phyloP scores from a whole-genome alignment of 2,888 invertebrate genomes.

The Meloe dianella region DNA sequence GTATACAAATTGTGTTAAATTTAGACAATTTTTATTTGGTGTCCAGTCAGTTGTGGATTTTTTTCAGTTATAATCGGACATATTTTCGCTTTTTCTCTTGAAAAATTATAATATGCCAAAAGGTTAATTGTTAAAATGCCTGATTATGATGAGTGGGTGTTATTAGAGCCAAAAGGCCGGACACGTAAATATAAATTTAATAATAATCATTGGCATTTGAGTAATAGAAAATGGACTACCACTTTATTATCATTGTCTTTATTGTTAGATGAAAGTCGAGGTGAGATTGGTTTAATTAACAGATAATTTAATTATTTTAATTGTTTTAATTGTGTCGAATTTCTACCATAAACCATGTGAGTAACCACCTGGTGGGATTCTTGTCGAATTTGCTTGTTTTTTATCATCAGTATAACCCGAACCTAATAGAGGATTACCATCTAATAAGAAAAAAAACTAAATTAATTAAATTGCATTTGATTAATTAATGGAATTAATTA shows the following conservation, averaged over 20 bases:
- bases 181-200: conserved; percentile 49
- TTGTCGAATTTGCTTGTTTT: conserved; percentile 18
- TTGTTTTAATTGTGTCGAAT: not conserved
- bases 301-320: not conserved
- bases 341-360: conserved; percentile 56
- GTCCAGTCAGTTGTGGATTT: not conserved
- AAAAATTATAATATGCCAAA: not conserved
- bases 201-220: conserved; percentile 35
- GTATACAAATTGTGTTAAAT: not conserved
- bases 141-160: conserved; percentile 47
- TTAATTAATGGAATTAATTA: not conserved
- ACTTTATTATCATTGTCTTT: conserved; percentile 44
- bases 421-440: conserved; percentile 57
- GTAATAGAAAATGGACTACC: conserved; percentile 43
- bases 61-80: not conserved
- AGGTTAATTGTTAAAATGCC: conserved; percentile 36
- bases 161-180: conserved; percentile 43
- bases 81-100: not conserved
- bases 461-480: conserved; percentile 10
- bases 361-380: conserved; percentile 55
- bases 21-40: conserved; percentile 19
- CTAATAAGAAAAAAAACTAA: conserved; percentile 41
- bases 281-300: conserved; percentile 18
- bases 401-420: conserved; percentile 49
- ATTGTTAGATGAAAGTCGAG: conserved; percentile 44